Evolutionary conservation across 1,140 invertebrate genomes (phyloP), one percentile per base, ranked within the genome.

Genomic region (Lethrus apterus): DNA sequence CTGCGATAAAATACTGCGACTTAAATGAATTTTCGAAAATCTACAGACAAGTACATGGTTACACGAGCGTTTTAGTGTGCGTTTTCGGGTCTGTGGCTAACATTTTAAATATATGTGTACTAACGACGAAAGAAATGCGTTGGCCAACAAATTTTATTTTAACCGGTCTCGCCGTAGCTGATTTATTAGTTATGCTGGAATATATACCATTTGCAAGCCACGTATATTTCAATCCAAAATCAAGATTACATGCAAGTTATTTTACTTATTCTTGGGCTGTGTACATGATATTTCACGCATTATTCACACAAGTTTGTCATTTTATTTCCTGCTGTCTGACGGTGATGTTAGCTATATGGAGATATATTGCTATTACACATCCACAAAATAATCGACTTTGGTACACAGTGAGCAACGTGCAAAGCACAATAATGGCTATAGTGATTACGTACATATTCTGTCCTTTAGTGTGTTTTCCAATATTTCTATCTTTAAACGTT

Each of bases 311-410:
- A 66, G 86, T 91, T 1, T 82, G 83, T 59, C 93, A 97, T 65
- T 94, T 92, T 0, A 87, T 94, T 30, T 91, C 90, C 0, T 94
- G 93, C 42, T 93, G 87, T 79, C 64, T 96, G 44, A 94, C 92
- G 0, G 83, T 96, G 0, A 88, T 87, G 1, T 64, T 96, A 24
- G 93, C 93, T 0, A 81, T 96, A 3, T 97, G 93, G 87, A 73
- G 93, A 3, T 96, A 92, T 63, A 82, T 96, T 11, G 90, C 89
- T 1, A 87, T 94, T 0, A 84, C 79, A 1, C 79, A 80, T 65
- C 86, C 88, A 0, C 84, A 89, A 46, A 74, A 75, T 20, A 86
- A 87, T 68, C 70, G 78, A 18, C 77, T 81, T 21, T 86, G 84
- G 79, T 92, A 88, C 57, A 84, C 77, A 45, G 83, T 86, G 66